Base-by-base conservation (phyloP, 1,140 invertebrate species). In the Plectrocnemia conspersa region DNA sequence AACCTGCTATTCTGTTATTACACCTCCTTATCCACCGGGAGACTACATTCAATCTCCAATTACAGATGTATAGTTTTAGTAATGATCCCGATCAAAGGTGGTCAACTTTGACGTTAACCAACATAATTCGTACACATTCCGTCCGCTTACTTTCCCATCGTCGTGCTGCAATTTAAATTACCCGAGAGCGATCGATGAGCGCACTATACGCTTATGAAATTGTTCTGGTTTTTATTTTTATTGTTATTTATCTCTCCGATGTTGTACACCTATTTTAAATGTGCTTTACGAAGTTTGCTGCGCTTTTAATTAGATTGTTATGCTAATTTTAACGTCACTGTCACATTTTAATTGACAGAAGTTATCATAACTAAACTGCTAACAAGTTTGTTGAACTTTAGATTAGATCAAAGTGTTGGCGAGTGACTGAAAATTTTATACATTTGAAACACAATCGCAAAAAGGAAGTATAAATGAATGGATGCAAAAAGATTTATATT, bases 21-120 rank as follows among this genome's bases (percentile, higher is more conserved):
- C 54, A 52, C 54, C 47, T 56, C 38, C 47, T 56, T 56, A 56
- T 56, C 54, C 38, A 44, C 35, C 40, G 25, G n/a, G 11, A 11
- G 40, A 42, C 36, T 24, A 33, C 54, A 27, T 56, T 52, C 40
- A 36, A 45, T 56, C 41, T 56, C 46, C 47, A 52, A 56, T 52
- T 56, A 52, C 54, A 52, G 47, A 56, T 52, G 54, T 56, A 50
- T 40, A 46, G 54, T 56, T 52, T 56, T n/a, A 56, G 48, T 56
- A 56, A 56, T 52, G 47, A 46, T 41, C 38, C 25, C 46, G 42
- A 50, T 56, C 44, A 48, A 33, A 48, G 32, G 46, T 48, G 46
- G 32, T 48, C 46, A 36, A 48, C 46, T 48, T 36, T 18, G 10
- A 18, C 10, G 15, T 41, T 10, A 41, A 13, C 18, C 18, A 38